phyloP scores from a whole-genome alignment of 2,888 invertebrate genomes.

The Sinhomidia bicolor region DNA sequence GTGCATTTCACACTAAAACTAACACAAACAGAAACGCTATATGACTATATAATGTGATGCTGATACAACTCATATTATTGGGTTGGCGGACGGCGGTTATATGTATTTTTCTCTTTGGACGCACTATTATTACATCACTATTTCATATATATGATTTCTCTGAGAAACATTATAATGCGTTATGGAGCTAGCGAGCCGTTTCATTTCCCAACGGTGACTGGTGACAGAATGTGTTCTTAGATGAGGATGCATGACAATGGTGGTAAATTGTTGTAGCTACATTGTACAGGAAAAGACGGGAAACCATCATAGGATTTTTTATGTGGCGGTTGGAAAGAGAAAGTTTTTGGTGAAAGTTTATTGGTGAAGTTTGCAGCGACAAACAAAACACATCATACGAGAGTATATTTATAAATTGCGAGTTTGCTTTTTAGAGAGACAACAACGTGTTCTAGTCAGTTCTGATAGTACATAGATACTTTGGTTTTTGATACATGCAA shows the following conservation, averaged over 20 bases:
- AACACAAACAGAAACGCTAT: not conserved
- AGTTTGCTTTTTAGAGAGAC: not conserved
- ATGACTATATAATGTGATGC: too few relatives aligned
- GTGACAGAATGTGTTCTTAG: not conserved
- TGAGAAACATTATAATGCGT: not conserved
- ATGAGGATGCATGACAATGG: constrained; percentile 7
- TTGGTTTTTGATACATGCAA: not conserved
- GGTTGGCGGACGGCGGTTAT: not conserved
- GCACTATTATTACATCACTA: too few relatives aligned
- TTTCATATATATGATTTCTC: too few relatives aligned
- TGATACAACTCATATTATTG: not conserved
- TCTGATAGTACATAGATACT: not conserved
- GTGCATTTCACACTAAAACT: not conserved
- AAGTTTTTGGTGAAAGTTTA: constrained; percentile 57
- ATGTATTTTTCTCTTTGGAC: not conserved
- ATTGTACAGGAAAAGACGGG: too few relatives aligned
- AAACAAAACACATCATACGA: not conserved
- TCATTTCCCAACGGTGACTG: constrained; percentile 40
- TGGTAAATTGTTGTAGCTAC: constrained; percentile 15
- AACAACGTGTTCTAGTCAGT: too few relatives aligned
- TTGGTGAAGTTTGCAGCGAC: constrained; percentile 16
- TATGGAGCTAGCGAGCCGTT: constrained; percentile 27
- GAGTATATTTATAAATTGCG: not conserved
- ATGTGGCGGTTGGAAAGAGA: constrained; percentile 11
- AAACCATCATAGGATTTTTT: too few relatives aligned